Percentiles rank a stretch among this genome's conserved stretches.
Conservation (phyloP, 1,140 invertebrate genomes). For the Gonioctena quinquepunctata region DNA sequence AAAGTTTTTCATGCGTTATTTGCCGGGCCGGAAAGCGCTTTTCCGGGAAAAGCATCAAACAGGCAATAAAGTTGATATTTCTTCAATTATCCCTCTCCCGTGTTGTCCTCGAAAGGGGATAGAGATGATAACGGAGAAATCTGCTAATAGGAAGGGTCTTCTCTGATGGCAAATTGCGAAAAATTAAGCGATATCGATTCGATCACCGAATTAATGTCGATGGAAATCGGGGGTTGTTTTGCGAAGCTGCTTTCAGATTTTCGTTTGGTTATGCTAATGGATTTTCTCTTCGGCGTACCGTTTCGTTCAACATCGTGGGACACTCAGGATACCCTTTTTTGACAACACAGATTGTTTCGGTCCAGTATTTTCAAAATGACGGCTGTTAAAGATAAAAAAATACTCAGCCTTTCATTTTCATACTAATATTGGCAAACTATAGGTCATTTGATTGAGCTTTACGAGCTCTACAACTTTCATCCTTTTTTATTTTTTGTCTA, state of each 20-base stretch:
- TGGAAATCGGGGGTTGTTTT: neutral
- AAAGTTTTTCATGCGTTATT: neutral
- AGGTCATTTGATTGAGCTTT: too few species aligned
- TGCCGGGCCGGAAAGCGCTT: neutral
- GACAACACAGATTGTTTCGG: too few species aligned
- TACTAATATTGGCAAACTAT: too few species aligned
- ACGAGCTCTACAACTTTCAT: too few species aligned
- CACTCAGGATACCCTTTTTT: too few species aligned
- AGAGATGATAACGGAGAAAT: neutral
- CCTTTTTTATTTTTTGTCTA: too few species aligned
- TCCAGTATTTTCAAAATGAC: too few species aligned
- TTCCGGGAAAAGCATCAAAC: neutral
- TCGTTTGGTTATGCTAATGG: neutral
- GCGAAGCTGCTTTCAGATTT: neutral
- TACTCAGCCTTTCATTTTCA: too few species aligned
- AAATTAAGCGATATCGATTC: neutral
- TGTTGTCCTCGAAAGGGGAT: neutral
- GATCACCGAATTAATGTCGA: neutral
- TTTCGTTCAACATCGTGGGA: too few species aligned
- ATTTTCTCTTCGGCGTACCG: neutral
- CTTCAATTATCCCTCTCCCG: neutral
- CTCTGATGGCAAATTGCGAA: neutral
- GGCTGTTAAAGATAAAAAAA: too few species aligned
- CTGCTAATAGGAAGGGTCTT: neutral
- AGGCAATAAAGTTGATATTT: neutral